A percentile compares a stretch with the other conserved stretches of the same genome.
Conservation (phyloP, 2,888 invertebrate genomes). For the Dynastes maya region DNA sequence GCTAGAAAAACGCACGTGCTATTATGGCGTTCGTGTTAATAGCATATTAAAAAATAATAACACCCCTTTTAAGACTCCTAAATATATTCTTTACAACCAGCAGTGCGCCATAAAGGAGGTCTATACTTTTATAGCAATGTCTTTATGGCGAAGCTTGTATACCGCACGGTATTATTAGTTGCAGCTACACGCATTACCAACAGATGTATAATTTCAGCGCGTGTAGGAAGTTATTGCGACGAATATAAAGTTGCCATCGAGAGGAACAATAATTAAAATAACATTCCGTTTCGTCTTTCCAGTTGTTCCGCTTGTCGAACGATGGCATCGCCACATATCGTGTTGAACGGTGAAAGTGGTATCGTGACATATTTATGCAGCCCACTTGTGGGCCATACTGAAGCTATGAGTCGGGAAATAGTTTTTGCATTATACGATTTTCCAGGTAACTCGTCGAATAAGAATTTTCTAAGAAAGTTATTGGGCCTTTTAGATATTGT, state of each 20-base stretch:
- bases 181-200: background rate
- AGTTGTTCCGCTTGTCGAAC: background rate
- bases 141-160: constrained; percentile 11
- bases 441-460: too few relatives aligned
- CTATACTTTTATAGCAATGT: constrained; percentile 1
- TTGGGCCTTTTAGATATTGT: too few relatives aligned
- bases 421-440: too few relatives aligned
- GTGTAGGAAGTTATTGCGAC: background rate
- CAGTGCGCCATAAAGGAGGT: background rate
- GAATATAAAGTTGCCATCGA: background rate
- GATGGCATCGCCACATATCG: background rate
- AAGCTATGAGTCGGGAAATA: too few relatives aligned
- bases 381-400: too few relatives aligned
- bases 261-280: constrained; percentile 25
- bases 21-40: constrained; percentile 22
- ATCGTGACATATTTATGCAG: too few relatives aligned
- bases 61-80: constrained; percentile 18
- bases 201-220: background rate
- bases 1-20: background rate
- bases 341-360: background rate
- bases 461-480: too few relatives aligned
- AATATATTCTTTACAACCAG: constrained; percentile 23
- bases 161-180: background rate
- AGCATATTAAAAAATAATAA: constrained; percentile 18
- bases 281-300: constrained; percentile 23